Evolutionary conservation across 2,113 vertebrate species (phyloP).

Genomic region (Peromyscus maniculatus): DNA sequence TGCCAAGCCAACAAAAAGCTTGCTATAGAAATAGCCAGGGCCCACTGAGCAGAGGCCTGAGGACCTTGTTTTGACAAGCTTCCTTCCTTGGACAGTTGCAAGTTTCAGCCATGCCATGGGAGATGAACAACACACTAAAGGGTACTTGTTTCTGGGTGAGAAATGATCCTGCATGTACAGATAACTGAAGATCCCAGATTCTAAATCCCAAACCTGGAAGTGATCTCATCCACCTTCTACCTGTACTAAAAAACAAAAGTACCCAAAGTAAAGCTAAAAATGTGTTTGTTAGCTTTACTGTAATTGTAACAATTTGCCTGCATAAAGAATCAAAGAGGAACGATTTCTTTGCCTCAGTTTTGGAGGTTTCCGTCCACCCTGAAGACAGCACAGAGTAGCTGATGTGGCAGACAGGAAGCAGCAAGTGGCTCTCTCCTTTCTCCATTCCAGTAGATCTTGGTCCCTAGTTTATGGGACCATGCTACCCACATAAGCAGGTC

Average conservation of each 20-base stretch:
- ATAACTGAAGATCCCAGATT: background rate
- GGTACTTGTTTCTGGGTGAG: background rate
- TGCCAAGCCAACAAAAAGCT: background rate
- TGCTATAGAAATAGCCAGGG: background rate
- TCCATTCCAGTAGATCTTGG: background rate
- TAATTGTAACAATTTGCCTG: background rate
- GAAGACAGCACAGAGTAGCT: background rate
- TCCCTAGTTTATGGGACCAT: background rate
- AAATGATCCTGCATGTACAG: background rate
- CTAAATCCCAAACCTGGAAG: constrained; percentile 31
- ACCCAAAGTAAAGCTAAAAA: background rate
- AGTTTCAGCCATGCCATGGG: background rate
- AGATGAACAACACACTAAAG: background rate
- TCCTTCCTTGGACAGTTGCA: background rate
- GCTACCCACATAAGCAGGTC: background rate
- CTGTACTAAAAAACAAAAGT: background rate
- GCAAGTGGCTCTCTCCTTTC: background rate
- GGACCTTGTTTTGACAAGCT: background rate
- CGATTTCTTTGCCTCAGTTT: background rate
- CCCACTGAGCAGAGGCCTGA: background rate
- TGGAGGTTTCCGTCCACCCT: background rate
- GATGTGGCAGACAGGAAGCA: background rate
- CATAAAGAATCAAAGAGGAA: background rate
- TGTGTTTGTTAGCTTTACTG: background rate
- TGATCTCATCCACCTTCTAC: background rate